These are phyloP conservation scores for Ecliptopera silaceata DNA, from an alignment of 2,888 invertebrate species.

Conservation along the genomic window DNA sequence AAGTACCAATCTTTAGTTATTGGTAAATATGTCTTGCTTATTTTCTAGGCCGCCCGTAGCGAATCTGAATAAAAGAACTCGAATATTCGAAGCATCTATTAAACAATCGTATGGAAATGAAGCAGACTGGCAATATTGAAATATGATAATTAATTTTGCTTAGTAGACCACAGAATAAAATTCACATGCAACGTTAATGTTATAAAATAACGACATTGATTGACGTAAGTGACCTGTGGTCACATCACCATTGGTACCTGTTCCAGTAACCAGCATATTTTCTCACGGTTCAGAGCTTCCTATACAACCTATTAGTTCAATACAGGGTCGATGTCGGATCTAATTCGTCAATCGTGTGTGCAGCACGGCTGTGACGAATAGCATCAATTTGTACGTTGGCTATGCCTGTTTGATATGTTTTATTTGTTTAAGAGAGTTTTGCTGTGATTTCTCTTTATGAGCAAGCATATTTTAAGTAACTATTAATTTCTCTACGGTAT, in stretches of 20 bases:
- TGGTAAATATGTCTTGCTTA: neutral
- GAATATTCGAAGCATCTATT: neutral
- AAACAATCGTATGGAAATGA: neutral
- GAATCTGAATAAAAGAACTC: neutral
- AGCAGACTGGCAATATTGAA: neutral
- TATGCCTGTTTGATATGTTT: conserved; percentile 29
- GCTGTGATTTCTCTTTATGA: conserved; percentile 27
- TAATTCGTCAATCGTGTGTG: conserved; percentile 47
- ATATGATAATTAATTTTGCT: conserved; percentile 16
- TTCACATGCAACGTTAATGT: conserved; percentile 20
- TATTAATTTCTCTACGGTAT: neutral
- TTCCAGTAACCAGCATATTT: conserved; percentile 43
- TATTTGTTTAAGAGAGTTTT: conserved; percentile 32
- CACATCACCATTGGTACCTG: conserved; percentile 44
- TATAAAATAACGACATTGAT: conserved; percentile 44
- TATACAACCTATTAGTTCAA: conserved; percentile 17
- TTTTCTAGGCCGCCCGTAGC: neutral
- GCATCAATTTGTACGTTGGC: conserved; percentile 31
- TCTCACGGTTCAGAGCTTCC: conserved; percentile 45
- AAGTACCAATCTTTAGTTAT: neutral
- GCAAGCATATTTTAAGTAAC: conserved; percentile 13
- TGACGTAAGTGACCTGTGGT: conserved; percentile 49
- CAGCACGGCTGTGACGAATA: conserved; percentile 47
- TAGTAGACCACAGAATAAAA: conserved; percentile 6
- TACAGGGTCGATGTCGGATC: conserved; percentile 29